These are phyloP conservation scores for Nerophis lumbriciformis DNA, from an alignment of 2,113 vertebrate genomes.

Conservation along the genomic window DNA sequence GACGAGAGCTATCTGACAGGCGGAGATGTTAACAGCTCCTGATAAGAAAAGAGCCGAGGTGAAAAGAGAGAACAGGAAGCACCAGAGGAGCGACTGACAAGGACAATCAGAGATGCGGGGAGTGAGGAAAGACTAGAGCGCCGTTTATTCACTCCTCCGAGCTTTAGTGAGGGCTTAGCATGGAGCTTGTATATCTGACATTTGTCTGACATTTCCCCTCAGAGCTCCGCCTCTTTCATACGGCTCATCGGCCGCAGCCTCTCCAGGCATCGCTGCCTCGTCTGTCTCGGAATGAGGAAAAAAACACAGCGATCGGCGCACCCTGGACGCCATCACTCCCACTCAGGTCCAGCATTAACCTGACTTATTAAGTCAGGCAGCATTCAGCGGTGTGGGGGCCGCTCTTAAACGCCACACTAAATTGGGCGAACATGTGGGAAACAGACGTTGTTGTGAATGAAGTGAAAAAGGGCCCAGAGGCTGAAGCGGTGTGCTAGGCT, in stretches of 20 bases:
- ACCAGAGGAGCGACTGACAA: slow-evolving; percentile 48
- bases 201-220: slow-evolving; percentile 76
- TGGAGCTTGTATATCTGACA: slow-evolving; percentile 72
- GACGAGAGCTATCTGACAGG: slow-evolving; percentile 53
- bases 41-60: slow-evolving; percentile 54
- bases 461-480: slow-evolving; percentile 49
- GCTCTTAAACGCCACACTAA: slow-evolving; percentile 15
- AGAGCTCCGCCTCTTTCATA: slow-evolving; percentile 31
- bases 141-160: background rate
- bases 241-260: slow-evolving; percentile 36
- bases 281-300: slow-evolving; percentile 15
- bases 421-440: slow-evolving; percentile 37
- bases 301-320: slow-evolving; percentile 31
- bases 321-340: slow-evolving; percentile 31
- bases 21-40: slow-evolving; percentile 57
- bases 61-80: slow-evolving; percentile 43
- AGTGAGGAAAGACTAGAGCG: slow-evolving; percentile 15
- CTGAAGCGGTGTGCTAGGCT: slow-evolving; percentile 37
- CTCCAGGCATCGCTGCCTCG: slow-evolving; percentile 35
- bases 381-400: background rate
- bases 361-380: slow-evolving; percentile 7
- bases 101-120: slow-evolving; percentile 34
- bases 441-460: slow-evolving; percentile 20
- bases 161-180: slow-evolving; percentile 31
- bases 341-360: slow-evolving; percentile 31